Percentiles rank a stretch among this genome's conserved stretches.
These are phyloP conservation scores for Solenodon paradoxus DNA, from an alignment of 2,113 vertebrate genomes.

Conservation along the genomic window DNA sequence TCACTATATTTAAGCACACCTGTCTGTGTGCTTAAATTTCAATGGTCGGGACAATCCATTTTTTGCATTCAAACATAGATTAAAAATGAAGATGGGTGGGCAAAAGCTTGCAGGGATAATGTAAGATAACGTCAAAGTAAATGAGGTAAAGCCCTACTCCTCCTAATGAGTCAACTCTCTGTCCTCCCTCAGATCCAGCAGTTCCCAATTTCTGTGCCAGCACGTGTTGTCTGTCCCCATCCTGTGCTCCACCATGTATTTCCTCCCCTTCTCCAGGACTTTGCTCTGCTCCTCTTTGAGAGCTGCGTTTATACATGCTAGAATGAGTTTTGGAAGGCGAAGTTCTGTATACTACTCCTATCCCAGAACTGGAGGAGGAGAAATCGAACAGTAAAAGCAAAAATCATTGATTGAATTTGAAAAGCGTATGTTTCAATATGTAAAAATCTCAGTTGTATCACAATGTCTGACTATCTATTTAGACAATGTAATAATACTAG, in stretches of 20 bases:
- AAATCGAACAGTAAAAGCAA: neutral
- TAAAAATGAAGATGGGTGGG: neutral
- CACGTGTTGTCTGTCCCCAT: accelerated
- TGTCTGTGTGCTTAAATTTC: neutral
- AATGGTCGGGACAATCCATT: neutral
- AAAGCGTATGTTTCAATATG: too few relatives aligned
- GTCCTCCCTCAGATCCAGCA: too few relatives aligned
- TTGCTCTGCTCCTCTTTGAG: too few relatives aligned
- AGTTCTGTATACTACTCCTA: neutral
- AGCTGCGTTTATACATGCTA: accelerated
- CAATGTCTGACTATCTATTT: too few relatives aligned
- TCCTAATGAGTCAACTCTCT: neutral
- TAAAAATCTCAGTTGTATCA: neutral
- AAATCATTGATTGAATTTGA: neutral
- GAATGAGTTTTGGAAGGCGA: neutral
- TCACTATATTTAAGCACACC: neutral
- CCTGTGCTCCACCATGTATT: too few relatives aligned
- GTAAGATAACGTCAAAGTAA: neutral
- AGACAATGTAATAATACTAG: neutral
- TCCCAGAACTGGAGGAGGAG: neutral
- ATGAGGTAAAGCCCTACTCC: neutral
- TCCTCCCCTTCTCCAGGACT: too few relatives aligned
- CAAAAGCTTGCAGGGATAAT: neutral
- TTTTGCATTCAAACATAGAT: neutral
- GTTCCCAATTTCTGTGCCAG: accelerated